Base-by-base conservation (phyloP, 2,888 invertebrate species). In the Erannis defoliaria region DNA sequence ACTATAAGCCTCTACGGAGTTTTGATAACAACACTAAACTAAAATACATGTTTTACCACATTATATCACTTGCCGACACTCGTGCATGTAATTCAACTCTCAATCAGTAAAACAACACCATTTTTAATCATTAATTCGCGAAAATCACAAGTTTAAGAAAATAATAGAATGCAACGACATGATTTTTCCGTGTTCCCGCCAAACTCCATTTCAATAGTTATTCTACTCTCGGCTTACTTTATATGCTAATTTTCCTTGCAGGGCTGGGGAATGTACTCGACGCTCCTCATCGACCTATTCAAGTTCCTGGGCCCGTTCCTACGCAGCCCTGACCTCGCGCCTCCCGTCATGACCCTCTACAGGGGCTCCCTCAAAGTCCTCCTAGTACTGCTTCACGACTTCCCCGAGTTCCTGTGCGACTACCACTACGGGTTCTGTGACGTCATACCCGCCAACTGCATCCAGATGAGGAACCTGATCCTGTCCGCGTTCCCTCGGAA, bases 371-470 rank as follows among this genome's bases (percentile, higher is more conserved):
- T 99, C 46, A 95, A 99, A 67, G 98, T 99, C 5, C 93, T 99
- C 53, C 94, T 99, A 35, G 99, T 99, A 0, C 93, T 99, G 26
- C 94, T 99, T 10, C 99, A 99, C 84, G 99, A 99, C 86, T 99
- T 99, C 87, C 99, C 99, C 0, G 99, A 99, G 90, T 99, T 99
- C 87, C 94, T 99, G 51, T 99, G 99, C 88, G 99, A 99, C 85
- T 99, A 99, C 88, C 99, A 99, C 87, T 99, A 99, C 86, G 98
- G 98, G 42, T 99, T 99, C 92, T 99, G 99, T 87, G 99, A 99
- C 88, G 99, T 98, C 64, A 99, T 99, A 76, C 99, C 99, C 46
- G 98, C 99, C 3, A 99, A 99, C 87, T 99, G 99, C 89, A 99
- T 99, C 72, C 99, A 98, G 87, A 98, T 99, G 98, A 95, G 99